Conservation (phyloP, 2,888 invertebrate species). For the Chromoteleia sp. region DNA sequence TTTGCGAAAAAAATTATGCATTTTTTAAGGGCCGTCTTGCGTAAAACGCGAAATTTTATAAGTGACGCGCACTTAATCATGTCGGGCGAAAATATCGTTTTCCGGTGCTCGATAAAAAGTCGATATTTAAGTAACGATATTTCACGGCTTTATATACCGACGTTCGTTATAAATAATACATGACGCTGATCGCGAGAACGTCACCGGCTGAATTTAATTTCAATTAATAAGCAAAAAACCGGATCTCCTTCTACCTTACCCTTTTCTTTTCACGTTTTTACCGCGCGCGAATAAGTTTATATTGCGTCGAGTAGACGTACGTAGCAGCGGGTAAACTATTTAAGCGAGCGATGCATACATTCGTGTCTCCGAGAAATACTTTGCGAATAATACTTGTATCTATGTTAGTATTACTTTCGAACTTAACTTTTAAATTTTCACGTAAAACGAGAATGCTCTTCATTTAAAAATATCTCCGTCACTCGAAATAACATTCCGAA, state of each 20-base stretch:
- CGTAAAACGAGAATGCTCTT: background rate
- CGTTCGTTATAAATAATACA: background rate
- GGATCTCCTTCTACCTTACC: no score
- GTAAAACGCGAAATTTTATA: constrained; percentile 19
- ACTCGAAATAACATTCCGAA: background rate
- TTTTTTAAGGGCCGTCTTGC: constrained; percentile 1
- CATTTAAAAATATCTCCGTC: background rate
- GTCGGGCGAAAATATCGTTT: background rate
- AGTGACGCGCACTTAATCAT: constrained; percentile 25
- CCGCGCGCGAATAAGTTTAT: no score
- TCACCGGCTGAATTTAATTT: background rate
- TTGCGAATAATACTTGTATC: background rate
- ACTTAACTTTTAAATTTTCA: background rate
- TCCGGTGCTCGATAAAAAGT: background rate
- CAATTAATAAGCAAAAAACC: background rate
- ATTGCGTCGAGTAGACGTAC: background rate
- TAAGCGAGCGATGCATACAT: background rate
- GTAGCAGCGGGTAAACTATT: background rate
- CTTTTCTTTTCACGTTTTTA: no score
- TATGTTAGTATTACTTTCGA: background rate
- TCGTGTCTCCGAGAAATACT: background rate
- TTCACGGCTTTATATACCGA: background rate
- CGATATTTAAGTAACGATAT: background rate
- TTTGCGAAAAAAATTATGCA: background rate
- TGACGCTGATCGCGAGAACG: background rate